Conservation (phyloP, 2,113 vertebrate species). For the Sylvilagus bachmani region DNA sequence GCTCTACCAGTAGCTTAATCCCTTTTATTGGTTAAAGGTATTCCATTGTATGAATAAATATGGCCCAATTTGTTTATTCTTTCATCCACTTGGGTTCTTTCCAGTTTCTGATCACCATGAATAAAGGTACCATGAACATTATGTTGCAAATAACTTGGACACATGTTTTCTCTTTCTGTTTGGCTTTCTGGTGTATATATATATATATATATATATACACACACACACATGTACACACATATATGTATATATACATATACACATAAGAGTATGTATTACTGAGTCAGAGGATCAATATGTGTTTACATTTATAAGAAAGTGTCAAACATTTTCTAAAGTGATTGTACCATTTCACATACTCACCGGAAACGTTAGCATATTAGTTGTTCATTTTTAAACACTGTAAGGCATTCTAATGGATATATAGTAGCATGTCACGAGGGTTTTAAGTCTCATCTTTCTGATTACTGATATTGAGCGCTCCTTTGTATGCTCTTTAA, state of each 20-base stretch:
- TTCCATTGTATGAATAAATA: accelerated
- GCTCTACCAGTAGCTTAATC: accelerated
- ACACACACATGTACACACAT: no score
- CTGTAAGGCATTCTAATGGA: accelerated
- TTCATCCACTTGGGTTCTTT: background rate
- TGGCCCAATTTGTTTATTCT: no score
- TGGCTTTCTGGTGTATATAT: background rate
- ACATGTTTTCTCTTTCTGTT: background rate
- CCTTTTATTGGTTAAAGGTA: accelerated
- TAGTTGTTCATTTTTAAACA: background rate
- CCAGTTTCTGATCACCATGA: background rate
- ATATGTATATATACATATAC: no score
- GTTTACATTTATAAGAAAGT: background rate
- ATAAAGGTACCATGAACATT: no score
- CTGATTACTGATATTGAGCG: accelerated
- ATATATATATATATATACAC: no score
- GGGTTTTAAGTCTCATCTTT: accelerated
- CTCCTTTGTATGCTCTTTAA: background rate
- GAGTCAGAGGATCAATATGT: background rate
- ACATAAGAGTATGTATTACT: background rate
- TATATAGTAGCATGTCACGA: accelerated
- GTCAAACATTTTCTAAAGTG: no score
- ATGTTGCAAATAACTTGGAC: background rate
- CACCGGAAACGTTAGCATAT: background rate
- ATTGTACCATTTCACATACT: accelerated